Evolutionary conservation across 2,888 invertebrate genomes (phyloP).

Genomic region (Drosophila kokeensis): DNA sequence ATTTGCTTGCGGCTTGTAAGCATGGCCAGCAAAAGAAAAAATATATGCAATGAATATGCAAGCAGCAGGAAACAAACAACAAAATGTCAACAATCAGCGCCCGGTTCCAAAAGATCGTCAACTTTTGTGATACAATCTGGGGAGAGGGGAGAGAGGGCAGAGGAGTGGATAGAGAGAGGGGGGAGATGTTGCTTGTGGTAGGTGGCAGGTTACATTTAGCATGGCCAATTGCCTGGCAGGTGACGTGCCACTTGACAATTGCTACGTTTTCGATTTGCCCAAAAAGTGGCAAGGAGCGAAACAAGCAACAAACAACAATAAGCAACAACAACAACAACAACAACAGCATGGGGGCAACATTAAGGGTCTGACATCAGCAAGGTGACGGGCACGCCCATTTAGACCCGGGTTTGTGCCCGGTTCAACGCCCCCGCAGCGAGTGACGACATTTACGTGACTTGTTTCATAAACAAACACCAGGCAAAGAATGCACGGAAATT

Average conservation of each 20-base stretch:
- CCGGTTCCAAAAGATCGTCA: slow-evolving; percentile 47
- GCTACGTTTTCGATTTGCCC: slow-evolving; percentile 78
- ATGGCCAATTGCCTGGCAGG: slow-evolving; percentile 64
- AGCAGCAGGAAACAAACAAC: slow-evolving; percentile 40
- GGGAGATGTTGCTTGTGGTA: background rate
- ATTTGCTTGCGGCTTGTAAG: slow-evolving; percentile 35
- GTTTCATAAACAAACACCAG: slow-evolving; percentile 78
- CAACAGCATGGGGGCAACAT: slow-evolving; percentile 31
- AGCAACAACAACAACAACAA: slow-evolving; percentile 12
- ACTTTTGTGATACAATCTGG: slow-evolving; percentile 45
- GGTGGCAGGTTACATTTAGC: slow-evolving; percentile 35
- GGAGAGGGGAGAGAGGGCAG: background rate
- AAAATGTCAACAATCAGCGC: slow-evolving; percentile 58
- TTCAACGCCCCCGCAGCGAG: slow-evolving; percentile 76
- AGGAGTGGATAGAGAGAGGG: background rate
- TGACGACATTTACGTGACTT: slow-evolving; percentile 76
- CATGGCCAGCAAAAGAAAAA: slow-evolving; percentile 16
- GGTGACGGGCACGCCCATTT: slow-evolving; percentile 77
- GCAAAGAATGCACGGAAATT: slow-evolving; percentile 75
- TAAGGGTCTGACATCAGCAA: slow-evolving; percentile 34
- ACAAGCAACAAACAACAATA: slow-evolving; percentile 22
- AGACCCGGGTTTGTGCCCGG: slow-evolving; percentile 43
- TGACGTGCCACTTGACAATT: slow-evolving; percentile 78
- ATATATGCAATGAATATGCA: slow-evolving; percentile 52
- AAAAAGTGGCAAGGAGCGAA: slow-evolving; percentile 61